Percentiles rank a stretch among this genome's conserved stretches.
Evolutionary conservation across 2,113 vertebrate genomes (phyloP).

Genomic region (Sturnus vulgaris): DNA sequence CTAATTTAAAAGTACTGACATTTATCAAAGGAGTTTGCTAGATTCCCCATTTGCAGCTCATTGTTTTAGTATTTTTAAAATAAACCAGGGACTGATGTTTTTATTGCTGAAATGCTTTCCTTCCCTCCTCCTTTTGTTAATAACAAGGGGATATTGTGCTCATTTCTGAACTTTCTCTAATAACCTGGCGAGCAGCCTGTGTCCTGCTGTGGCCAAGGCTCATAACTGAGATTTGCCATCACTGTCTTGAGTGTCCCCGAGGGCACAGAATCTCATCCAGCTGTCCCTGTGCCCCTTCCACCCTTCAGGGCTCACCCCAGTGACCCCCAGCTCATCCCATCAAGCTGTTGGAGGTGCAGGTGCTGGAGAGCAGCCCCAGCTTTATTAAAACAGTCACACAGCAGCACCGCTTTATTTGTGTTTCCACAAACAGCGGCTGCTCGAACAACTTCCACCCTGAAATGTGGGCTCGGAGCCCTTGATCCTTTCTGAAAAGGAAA

Average conservation of each 20-base stretch:
- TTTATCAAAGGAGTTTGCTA: conserved; percentile 20
- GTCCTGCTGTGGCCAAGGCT: neutral
- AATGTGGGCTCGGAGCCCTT: neutral
- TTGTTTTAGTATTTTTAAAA: conserved; percentile 24
- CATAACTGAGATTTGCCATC: neutral
- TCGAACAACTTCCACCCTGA: neutral
- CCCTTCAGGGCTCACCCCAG: fast-evolving
- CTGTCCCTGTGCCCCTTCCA: neutral
- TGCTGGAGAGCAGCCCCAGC: neutral
- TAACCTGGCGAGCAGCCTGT: neutral
- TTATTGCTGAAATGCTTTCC: neutral
- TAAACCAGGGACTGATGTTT: neutral
- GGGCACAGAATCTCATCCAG: neutral
- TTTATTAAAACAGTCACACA: fast-evolving
- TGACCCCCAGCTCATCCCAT: neutral
- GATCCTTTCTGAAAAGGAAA: neutral
- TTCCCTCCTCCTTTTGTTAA: neutral
- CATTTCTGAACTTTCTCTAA: neutral
- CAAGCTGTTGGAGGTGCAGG: neutral
- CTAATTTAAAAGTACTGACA: conserved; percentile 56
- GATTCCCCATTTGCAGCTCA: conserved; percentile 4
- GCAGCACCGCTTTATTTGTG: fast-evolving
- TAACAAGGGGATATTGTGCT: neutral
- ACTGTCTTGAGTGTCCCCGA: fast-evolving
- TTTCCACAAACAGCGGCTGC: neutral